Evolutionary conservation across 1,140 invertebrate genomes (phyloP), one percentile per base, ranked within the genome.

Genomic region (Acromyrmex charruanus): DNA sequence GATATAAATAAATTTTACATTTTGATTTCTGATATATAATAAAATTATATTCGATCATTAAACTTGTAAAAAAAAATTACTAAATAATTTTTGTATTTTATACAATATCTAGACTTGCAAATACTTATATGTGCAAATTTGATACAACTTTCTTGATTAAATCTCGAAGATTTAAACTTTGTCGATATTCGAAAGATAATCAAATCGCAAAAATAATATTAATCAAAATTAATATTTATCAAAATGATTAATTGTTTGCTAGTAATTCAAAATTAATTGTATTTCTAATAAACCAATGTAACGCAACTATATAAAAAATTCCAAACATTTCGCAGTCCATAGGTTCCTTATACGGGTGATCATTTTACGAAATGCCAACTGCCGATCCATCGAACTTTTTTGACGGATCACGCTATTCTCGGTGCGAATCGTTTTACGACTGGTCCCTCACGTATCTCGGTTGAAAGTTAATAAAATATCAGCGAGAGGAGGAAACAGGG

Each of bases 381-480:
- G 21, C 31, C 66, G 65, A 55, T 25, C 49, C 35, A 25, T 55
- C 49, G 31, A 79, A 21, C 25, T 81, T 81, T 81, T 80, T 71
- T 39, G 39, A 25, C 39, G 39, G 21, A 55, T 77, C 44, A 12
- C 71, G 9, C 49, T 12, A n/a, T 3, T 77, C 35, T 39, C 44
- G 49, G 25, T n/a, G 80, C 68, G 68, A 82, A 74, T 82, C 80
- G 80, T 72, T 77, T 85, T 84, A 75, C 81, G 81, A 84, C 31
- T 59, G 21, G 49, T 77, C 39, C 58, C 58, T 9, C 65, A 9
- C n/a, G 72, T 44, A 81, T 66, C 44, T 53, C 66, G 87, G 31
- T n/a, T 61, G 55, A 79, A 79, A 55, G 82, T 87, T 88, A 88
- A 87, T 88, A 88, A 88, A 88, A 88, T 88, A 81, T 65, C 86